Base-by-base conservation (phyloP, 2,113 vertebrate species). In the Rhabdornis inornatus region DNA sequence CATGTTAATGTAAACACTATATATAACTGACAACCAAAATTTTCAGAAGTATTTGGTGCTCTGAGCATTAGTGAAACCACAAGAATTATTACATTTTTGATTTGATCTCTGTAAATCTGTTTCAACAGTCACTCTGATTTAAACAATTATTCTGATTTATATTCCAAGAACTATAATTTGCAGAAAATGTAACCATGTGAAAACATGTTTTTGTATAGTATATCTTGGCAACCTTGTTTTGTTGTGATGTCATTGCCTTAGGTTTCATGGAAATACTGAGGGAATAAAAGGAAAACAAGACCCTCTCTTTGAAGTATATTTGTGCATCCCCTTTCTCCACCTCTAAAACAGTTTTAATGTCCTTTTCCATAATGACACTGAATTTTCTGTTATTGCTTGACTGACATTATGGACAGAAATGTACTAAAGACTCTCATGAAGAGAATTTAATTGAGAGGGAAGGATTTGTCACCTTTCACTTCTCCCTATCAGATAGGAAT, bases 141-240 rank as follows among this genome's bases (percentile, higher is more conserved):
- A 98, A 98, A 98, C 98, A 98, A 98, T 98, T 98, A 98, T 97
- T 98, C 97, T 98, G 98, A 98, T 98, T 98, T 98, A 98, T 98
- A 98, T 96, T 98, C 97, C 96, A 97, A 98, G 98, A 79, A 97
- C 97, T 97, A 93, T 97, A 98, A 98, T 98, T 98, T 98, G 97
- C 98, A 98, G 98, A 98, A 98, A 98, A 98, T 97, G 98, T 98
- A 98, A 98, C 98, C 98, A 98, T 98, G 97, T 98, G 98, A 98
- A 97, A 98, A 98, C 97, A 96, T 97, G 97, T 97, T 93, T 98
- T 97, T 95, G 94, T 90, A 96, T 97, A 97, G 97, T 97, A 96
- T 98, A 96, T 97, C 97, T 98, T 98, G 98, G 98, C 98, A 98
- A 97, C 90, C 95, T 97, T 95, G 91, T 97, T 97, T 96, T 98